Conservation (phyloP, 1,140 invertebrate species). For the Carcinoscorpius rotundicauda region DNA sequence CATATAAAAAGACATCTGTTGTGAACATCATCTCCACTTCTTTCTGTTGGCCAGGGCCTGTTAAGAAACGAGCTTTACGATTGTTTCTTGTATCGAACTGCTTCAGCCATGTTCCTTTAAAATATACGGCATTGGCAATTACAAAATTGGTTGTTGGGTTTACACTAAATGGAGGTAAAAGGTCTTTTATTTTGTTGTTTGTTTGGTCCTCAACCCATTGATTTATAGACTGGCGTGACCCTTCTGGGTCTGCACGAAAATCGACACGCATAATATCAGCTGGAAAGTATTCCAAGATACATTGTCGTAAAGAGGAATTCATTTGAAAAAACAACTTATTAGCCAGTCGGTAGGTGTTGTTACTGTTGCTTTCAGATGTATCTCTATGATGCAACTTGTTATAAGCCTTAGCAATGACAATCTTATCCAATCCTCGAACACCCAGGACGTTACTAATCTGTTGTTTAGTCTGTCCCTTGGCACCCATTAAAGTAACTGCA, state of each 20-base stretch:
- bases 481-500: slow-evolving; percentile 26
- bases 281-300: slow-evolving; percentile 25
- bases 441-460: slow-evolving; percentile 25
- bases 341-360: slow-evolving; percentile 6
- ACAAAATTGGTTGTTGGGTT: not conserved
- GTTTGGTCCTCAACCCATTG: not conserved
- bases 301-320: slow-evolving; percentile 15
- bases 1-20: slow-evolving; percentile 23
- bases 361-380: too few species aligned
- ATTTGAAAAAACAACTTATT: slow-evolving; percentile 23
- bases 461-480: slow-evolving; percentile 26
- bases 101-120: slow-evolving; percentile 23
- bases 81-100: slow-evolving; percentile 35
- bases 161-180: not conserved
- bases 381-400: too few species aligned
- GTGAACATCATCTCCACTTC: slow-evolving; percentile 25
- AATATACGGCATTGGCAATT: not conserved
- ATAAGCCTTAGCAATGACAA: slow-evolving; percentile 17
- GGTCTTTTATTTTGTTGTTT: not conserved
- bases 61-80: slow-evolving; percentile 24
- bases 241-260: slow-evolving; percentile 40
- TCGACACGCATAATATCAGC: slow-evolving; percentile 50
- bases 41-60: slow-evolving; percentile 22
- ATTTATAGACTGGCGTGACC: slow-evolving; percentile 32
- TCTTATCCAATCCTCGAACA: slow-evolving; percentile 16